phyloP scores from a whole-genome alignment of 1,140 invertebrate species.

The Maniola jurtina region DNA sequence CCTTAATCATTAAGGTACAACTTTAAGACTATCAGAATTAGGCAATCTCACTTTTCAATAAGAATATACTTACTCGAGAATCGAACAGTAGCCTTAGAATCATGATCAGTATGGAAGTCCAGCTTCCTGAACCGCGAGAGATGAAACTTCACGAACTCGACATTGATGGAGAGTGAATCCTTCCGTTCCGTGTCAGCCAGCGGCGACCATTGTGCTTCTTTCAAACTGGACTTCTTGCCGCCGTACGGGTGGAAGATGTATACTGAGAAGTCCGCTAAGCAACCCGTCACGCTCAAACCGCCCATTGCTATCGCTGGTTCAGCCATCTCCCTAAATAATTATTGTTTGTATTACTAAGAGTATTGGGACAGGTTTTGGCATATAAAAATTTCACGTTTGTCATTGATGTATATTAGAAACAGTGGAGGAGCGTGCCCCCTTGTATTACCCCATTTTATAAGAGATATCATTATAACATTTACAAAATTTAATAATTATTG shows the following conservation, averaged over 20 bases:
- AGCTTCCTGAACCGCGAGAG: slow-evolving; percentile 92
- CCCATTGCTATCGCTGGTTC: slow-evolving; percentile 86
- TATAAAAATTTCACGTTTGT: no score
- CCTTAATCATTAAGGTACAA: no score
- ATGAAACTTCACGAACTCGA: slow-evolving; percentile 98
- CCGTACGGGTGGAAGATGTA: slow-evolving; percentile 99
- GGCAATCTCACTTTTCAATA: background rate
- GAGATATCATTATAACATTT: no score
- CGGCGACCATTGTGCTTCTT: slow-evolving; percentile 92
- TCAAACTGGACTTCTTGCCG: slow-evolving; percentile 88
- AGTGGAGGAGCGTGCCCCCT: no score
- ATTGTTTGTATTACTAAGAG: background rate
- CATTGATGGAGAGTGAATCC: slow-evolving; percentile 96
- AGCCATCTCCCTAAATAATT: slow-evolving; percentile 79
- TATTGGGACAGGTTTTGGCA: no score
- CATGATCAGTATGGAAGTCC: slow-evolving; percentile 84
- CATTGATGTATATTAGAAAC: no score
- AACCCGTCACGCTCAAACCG: slow-evolving; percentile 95
- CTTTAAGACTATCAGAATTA: no score
- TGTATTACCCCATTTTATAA: no score
- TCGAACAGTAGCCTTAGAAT: slow-evolving; percentile 89
- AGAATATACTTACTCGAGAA: slow-evolving; percentile 88
- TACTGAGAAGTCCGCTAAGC: slow-evolving; percentile 96
- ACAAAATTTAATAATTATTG: no score
- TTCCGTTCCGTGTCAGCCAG: slow-evolving; percentile 93